Percentiles rank a stretch among this genome's conserved stretches.
phyloP scores from a whole-genome alignment of 2,888 invertebrate species.

The Phragmatobia fuliginosa region DNA sequence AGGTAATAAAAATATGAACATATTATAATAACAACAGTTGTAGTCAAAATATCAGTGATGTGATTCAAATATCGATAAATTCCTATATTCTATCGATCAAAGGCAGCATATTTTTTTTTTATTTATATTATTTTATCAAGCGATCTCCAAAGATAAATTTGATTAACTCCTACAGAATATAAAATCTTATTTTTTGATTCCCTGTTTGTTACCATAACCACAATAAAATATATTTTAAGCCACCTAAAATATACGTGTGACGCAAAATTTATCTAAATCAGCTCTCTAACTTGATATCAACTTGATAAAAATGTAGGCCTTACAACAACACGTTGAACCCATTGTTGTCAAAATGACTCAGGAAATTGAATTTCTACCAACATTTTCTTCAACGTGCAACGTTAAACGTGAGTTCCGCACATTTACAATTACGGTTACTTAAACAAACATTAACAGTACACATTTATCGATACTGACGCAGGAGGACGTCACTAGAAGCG shows the following conservation, averaged over 20 bases:
- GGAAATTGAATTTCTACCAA: not conserved
- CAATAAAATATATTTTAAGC: no score
- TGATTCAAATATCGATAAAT: slow-evolving; percentile 16
- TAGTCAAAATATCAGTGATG: slow-evolving; percentile 30
- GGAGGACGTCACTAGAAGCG: slow-evolving; percentile 66
- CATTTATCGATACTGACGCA: slow-evolving; percentile 57
- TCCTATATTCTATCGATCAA: not conserved
- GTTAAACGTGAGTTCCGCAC: not conserved
- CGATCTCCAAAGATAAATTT: no score
- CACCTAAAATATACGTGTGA: no score
- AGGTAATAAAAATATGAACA: slow-evolving; percentile 33
- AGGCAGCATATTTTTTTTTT: not conserved
- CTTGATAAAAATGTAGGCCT: not conserved
- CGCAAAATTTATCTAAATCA: no score
- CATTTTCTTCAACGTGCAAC: not conserved
- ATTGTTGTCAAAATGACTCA: not conserved
- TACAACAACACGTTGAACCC: not conserved
- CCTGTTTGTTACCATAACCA: no score
- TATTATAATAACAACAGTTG: slow-evolving; percentile 23
- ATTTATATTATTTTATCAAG: no score
- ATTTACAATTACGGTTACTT: slow-evolving; percentile 27
- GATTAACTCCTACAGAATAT: no score
- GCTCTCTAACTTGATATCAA: no score
- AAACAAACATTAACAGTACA: slow-evolving; percentile 31
- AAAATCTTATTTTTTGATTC: no score